phyloP scores from a whole-genome alignment of 2,888 invertebrate species.

The Lissocephala sabroskyi region DNA sequence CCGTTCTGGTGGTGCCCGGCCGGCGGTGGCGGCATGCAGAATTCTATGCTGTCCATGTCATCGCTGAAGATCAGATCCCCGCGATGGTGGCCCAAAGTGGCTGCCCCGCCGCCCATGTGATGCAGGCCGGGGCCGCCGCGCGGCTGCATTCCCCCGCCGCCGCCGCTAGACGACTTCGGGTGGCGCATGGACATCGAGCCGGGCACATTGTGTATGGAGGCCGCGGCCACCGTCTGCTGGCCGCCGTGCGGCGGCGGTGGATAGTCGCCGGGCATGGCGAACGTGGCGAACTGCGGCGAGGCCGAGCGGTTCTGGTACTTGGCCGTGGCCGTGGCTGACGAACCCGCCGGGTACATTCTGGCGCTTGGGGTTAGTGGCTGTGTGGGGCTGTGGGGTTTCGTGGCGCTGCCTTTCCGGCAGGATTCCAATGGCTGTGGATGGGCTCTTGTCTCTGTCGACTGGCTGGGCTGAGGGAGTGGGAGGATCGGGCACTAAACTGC shows the following conservation, averaged over 20 bases:
- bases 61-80: slow-evolving; percentile 70
- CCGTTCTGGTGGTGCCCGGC: slow-evolving; percentile 51
- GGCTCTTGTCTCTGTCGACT: not conserved
- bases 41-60: slow-evolving; percentile 71
- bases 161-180: slow-evolving; percentile 27
- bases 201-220: slow-evolving; percentile 35
- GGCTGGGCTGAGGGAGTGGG: not conserved
- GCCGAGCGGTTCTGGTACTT: slow-evolving; percentile 70
- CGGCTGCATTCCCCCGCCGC: no score
- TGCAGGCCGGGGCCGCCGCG: slow-evolving; percentile 2
- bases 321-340: slow-evolving; percentile 34
- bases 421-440: not conserved
- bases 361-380: slow-evolving; percentile 27
- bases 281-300: slow-evolving; percentile 78
- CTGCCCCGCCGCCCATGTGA: slow-evolving; percentile 42
- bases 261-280: slow-evolving; percentile 79
- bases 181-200: slow-evolving; percentile 57
- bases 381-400: not conserved
- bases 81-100: slow-evolving; percentile 60
- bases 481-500: not conserved
- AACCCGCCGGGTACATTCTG: slow-evolving; percentile 65
- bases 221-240: slow-evolving; percentile 71
- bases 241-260: slow-evolving; percentile 78
- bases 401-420: not conserved
- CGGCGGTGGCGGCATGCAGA: slow-evolving; percentile 67